Percentiles rank a stretch among this genome's conserved stretches.
These are phyloP conservation scores for Corythaixoides concolor DNA, from an alignment of 2,113 vertebrate genomes.

Conservation along the genomic window DNA sequence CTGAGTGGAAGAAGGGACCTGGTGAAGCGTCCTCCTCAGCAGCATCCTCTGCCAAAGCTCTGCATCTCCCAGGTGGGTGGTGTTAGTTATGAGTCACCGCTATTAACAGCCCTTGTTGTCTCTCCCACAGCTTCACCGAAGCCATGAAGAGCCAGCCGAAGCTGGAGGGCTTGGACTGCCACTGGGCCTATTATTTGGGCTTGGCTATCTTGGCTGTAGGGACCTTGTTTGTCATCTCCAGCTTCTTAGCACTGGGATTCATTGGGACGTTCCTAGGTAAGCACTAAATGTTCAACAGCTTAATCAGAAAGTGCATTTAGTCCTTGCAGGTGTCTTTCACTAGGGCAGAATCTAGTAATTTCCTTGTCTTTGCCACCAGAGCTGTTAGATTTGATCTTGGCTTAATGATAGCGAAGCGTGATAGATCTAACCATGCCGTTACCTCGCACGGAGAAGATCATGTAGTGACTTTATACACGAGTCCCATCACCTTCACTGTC, in stretches of 20 bases:
- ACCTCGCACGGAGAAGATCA: accelerated
- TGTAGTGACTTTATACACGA: background rate
- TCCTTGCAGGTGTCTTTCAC: background rate
- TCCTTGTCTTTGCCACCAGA: background rate
- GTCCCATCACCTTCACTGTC: background rate
- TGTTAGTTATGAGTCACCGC: background rate
- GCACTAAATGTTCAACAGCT: constrained; percentile 36
- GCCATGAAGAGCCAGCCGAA: constrained; percentile 85
- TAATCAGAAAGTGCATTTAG: background rate
- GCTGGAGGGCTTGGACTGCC: constrained; percentile 78
- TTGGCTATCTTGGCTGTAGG: constrained; percentile 75
- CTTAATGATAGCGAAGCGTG: background rate
- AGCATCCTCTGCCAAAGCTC: background rate
- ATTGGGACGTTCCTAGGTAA: constrained; percentile 93
- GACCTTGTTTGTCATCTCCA: constrained; percentile 85
- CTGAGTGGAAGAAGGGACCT: background rate
- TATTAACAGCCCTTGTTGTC: background rate
- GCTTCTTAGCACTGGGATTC: constrained; percentile 91
- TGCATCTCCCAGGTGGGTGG: background rate
- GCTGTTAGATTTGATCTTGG: background rate
- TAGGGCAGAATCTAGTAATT: background rate
- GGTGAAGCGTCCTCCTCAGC: background rate
- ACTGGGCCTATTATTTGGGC: constrained; percentile 72
- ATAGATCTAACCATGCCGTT: background rate
- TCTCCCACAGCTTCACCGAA: constrained; percentile 81